phyloP scores from a whole-genome alignment of 2,888 invertebrate genomes.

The Chironomus riparius region DNA sequence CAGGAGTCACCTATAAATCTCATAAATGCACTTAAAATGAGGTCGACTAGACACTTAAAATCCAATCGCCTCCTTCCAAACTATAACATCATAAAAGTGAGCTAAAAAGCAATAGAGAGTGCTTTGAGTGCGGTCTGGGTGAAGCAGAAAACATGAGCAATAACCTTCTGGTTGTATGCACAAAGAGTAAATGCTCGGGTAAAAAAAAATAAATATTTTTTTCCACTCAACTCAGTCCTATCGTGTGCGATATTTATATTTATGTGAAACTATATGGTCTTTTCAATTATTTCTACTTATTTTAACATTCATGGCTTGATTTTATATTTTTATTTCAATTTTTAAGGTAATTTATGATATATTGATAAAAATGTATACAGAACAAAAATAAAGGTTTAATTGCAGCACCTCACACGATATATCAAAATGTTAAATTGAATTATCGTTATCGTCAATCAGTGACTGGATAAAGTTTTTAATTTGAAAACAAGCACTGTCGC shows the following conservation, averaged over 20 bases:
- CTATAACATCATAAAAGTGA: neutral
- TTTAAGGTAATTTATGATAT: no score
- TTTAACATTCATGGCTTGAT: neutral
- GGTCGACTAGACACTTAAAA: no score
- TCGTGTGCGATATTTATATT: neutral
- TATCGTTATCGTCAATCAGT: neutral
- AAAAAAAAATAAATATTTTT: no score
- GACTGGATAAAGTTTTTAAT: neutral
- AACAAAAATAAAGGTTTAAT: no score
- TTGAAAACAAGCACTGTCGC: no score
- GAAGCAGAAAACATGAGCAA: neutral
- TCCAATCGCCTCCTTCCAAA: no score
- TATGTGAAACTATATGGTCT: conserved; percentile 9
- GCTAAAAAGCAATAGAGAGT: neutral
- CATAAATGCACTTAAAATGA: no score
- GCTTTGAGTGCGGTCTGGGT: neutral
- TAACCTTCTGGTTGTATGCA: neutral
- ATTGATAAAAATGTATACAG: no score
- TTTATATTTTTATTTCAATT: no score
- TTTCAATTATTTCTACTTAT: conserved; percentile 18
- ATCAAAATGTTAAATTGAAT: neutral
- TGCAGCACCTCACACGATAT: no score
- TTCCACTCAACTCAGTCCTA: no score
- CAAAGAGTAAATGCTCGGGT: neutral
- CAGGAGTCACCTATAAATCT: no score